A percentile compares a stretch with the other conserved stretches of the same genome.
Evolutionary conservation across 2,888 invertebrate genomes (phyloP).

Genomic region (Leptura quadrifasciata): DNA sequence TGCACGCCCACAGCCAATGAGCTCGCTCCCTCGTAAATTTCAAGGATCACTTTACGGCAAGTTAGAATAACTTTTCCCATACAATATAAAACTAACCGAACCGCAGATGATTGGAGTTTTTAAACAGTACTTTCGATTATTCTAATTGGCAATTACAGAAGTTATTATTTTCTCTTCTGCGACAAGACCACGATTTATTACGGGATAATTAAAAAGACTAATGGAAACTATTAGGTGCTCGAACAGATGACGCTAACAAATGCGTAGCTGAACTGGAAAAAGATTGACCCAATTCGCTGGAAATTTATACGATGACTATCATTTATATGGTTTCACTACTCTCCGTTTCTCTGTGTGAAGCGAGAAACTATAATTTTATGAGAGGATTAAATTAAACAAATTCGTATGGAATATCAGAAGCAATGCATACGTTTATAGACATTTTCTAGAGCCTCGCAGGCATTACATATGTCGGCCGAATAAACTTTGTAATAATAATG

Average conservation of each 20-base stretch:
- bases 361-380: not conserved
- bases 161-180: not conserved
- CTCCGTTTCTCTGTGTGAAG: not conserved
- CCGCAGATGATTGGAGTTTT: not conserved
- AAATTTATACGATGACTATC: conserved; percentile 1
- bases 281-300: not conserved
- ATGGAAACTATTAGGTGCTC: not conserved
- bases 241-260: not conserved
- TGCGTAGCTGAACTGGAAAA: conserved; percentile 1
- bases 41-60: not conserved
- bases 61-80: not conserved
- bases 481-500: too few relatives aligned
- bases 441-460: too few relatives aligned
- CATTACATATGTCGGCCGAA: too few relatives aligned
- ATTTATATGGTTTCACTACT: not conserved
- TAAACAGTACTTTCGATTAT: not conserved
- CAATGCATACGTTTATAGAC: too few relatives aligned
- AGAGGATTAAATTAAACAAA: not conserved
- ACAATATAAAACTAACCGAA: not conserved
- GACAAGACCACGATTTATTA: not conserved
- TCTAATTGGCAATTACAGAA: not conserved
- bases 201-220: not conserved
- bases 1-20: too few relatives aligned
- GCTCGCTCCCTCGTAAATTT: too few relatives aligned
- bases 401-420: not conserved